phyloP scores from a whole-genome alignment of 2,797 vertebrate genomes.

The Cichlasoma orientale region DNA sequence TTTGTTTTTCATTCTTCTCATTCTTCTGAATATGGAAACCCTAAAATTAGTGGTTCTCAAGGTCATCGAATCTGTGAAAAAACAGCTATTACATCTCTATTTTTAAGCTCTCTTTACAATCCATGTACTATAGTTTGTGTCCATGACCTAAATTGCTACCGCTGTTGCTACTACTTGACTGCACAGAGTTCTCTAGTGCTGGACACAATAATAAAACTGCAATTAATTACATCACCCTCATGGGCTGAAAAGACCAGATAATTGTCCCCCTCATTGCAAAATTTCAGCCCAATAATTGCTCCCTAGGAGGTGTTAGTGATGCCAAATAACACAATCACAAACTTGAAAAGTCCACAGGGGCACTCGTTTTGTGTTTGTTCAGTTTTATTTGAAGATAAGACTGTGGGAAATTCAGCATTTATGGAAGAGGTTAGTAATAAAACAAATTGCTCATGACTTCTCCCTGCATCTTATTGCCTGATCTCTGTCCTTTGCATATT shows the following conservation, averaged over 20 bases:
- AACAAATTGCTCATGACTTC: neutral
- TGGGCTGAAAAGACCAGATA: constrained; percentile 48
- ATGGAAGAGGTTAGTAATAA: constrained; percentile 27
- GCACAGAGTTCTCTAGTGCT: constrained; percentile 15
- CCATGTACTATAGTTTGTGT: neutral
- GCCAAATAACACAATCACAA: constrained; percentile 65
- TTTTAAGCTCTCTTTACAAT: neutral
- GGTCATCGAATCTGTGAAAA: constrained; percentile 43
- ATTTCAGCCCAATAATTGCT: constrained; percentile 57
- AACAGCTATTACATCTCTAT: constrained; percentile 21
- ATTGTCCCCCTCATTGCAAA: constrained; percentile 56
- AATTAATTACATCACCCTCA: constrained; percentile 60
- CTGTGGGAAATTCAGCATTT: constrained; percentile 52
- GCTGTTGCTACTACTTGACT: constrained; percentile 12
- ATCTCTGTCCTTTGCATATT: constrained; percentile 1
- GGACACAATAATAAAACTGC: constrained; percentile 24
- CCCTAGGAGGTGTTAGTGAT: constrained; percentile 43
- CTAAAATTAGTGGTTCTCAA: constrained; percentile 50
- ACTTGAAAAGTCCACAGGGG: constrained; percentile 47
- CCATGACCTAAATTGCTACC: neutral
- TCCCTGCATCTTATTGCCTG: neutral
- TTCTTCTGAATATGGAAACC: constrained; percentile 28
- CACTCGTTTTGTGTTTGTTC: constrained; percentile 42
- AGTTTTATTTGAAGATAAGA: constrained; percentile 60
- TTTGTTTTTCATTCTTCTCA: constrained; percentile 52